Percentiles rank a stretch among this genome's conserved stretches.
Evolutionary conservation across 1,140 invertebrate genomes (phyloP).

Genomic region (Latrodectus geometricus): DNA sequence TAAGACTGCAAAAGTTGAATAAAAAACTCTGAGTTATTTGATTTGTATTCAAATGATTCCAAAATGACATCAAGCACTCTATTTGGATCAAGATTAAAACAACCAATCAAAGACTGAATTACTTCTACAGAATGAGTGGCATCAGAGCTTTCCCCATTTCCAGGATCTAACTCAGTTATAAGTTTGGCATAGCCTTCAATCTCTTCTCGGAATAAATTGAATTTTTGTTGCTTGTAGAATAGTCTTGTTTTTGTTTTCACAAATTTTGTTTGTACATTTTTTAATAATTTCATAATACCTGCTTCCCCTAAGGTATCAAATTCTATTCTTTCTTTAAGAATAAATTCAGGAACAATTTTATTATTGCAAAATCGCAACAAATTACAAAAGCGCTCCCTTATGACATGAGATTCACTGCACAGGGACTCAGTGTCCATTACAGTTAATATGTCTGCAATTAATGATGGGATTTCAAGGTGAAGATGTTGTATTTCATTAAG

Average conservation of each 20-base stretch:
- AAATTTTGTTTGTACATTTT: constrained; percentile 92
- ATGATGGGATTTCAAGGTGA: constrained; percentile 33
- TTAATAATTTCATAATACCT: constrained; percentile 90
- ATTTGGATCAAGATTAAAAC: constrained; percentile 99
- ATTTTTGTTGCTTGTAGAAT: constrained; percentile 99
- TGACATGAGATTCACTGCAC: constrained; percentile 3
- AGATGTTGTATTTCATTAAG: constrained; percentile 39
- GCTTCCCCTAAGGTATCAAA: constrained; percentile 92
- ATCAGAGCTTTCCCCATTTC: constrained; percentile 77
- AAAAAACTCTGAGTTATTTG: constrained; percentile 76
- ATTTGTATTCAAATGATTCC: constrained; percentile 94
- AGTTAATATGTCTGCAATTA: constrained; percentile 42
- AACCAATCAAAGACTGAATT: constrained; percentile 93
- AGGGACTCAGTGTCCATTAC: constrained; percentile 35
- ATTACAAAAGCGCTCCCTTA: constrained; percentile 27
- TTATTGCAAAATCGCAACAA: constrained; percentile 57
- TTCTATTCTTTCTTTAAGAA: constrained; percentile 92
- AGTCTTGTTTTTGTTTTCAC: constrained; percentile 98
- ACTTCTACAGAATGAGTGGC: constrained; percentile 80
- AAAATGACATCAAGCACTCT: constrained; percentile 95
- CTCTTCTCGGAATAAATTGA: constrained; percentile 98
- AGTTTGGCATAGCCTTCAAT: constrained; percentile 99
- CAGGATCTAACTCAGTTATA: constrained; percentile 94
- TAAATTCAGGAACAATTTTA: constrained; percentile 82
- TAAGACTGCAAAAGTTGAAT: constrained; percentile 86